phyloP scores from a whole-genome alignment of 2,888 invertebrate species.

The Elmis aenea region DNA sequence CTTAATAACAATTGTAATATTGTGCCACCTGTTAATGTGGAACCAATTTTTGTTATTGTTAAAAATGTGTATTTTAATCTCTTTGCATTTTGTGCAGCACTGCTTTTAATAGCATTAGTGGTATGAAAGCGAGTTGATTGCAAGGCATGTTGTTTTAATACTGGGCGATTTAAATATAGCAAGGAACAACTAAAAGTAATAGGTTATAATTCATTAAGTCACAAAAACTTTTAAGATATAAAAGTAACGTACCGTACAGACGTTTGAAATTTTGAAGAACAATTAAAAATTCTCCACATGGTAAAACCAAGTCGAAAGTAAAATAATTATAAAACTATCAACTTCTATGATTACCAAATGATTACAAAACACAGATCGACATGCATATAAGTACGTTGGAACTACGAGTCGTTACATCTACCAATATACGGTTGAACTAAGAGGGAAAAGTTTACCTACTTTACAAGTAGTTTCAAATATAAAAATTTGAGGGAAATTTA shows the following conservation, averaged over 20 bases:
- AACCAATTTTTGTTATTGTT: constrained; percentile 21
- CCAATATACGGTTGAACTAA: too few relatives aligned
- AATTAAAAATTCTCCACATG: constrained; percentile 26
- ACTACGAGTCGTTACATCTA: too few relatives aligned
- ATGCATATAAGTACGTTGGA: too few relatives aligned
- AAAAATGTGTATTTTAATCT: constrained; percentile 16
- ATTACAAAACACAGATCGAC: too few relatives aligned
- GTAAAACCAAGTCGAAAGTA: constrained; percentile 8
- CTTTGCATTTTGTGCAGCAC: constrained; percentile 8
- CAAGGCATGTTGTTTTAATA: constrained; percentile 6
- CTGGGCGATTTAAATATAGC: constrained; percentile 6
- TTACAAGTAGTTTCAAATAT: too few relatives aligned
- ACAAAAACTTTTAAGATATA: too few relatives aligned
- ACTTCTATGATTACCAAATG: not conserved
- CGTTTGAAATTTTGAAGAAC: constrained; percentile 17
- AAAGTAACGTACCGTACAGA: too few relatives aligned
- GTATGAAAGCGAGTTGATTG: constrained; percentile 9
- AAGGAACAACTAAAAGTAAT: constrained; percentile 12
- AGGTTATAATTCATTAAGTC: too few relatives aligned
- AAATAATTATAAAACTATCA: constrained; percentile 5
- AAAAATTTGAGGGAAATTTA: too few relatives aligned
- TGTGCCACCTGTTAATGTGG: constrained; percentile 10
- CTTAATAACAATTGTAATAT: constrained; percentile 6
- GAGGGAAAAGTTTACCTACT: too few relatives aligned
- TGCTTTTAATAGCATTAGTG: constrained; percentile 9